Evolutionary conservation across 2,113 vertebrate genomes (phyloP).

Genomic region (Procavia capensis): DNA sequence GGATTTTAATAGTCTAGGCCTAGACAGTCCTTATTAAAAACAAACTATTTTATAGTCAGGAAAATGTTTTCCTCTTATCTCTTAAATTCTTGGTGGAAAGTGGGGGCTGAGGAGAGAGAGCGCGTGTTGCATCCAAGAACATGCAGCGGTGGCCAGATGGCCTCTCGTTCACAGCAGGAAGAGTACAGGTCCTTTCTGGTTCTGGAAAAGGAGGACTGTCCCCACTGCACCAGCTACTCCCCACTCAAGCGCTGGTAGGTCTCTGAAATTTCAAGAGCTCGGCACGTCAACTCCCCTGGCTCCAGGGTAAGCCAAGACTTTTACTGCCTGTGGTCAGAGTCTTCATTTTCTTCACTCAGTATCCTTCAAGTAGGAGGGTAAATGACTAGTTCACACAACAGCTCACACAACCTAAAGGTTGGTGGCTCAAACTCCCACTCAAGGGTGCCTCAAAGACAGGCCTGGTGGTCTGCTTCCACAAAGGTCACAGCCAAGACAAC

Average conservation of each 20-base stretch:
- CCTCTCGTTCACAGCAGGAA: not conserved
- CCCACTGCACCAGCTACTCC: not conserved
- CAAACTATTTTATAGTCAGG: not conserved
- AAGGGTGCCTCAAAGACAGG: not conserved
- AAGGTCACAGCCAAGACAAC: not conserved
- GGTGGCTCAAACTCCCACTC: not conserved
- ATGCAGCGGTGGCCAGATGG: not conserved
- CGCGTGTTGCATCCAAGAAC: fast-evolving
- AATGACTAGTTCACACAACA: no score
- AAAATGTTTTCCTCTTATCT: not conserved
- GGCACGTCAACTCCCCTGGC: not conserved
- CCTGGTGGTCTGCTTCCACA: not conserved
- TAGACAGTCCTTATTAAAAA: not conserved
- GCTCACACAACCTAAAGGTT: no score
- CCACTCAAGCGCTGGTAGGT: not conserved
- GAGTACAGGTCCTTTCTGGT: not conserved
- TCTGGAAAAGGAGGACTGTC: not conserved
- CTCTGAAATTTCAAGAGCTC: not conserved
- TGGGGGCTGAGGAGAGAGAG: no score
- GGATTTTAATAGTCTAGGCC: not conserved
- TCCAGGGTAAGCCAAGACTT: not conserved
- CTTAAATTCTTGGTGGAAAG: not conserved
- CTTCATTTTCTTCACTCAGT: not conserved
- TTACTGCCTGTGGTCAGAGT: not conserved
- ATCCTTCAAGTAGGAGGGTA: not conserved